Evolutionary conservation across 2,888 invertebrate genomes (phyloP), one percentile per base, ranked within the genome.

Genomic region (Hymenopus coronatus): DNA sequence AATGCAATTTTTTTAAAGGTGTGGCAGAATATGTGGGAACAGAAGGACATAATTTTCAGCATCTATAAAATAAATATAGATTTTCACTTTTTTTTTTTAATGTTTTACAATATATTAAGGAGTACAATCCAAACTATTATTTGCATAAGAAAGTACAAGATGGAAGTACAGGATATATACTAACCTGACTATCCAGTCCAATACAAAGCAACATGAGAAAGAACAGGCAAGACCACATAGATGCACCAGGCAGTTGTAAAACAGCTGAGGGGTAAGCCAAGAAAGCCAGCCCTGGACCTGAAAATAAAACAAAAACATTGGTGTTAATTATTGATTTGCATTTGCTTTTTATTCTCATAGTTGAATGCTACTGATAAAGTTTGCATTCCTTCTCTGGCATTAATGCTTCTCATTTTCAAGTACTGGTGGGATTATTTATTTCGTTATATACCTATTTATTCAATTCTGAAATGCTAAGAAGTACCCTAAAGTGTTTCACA

Each of bases 241-340:
- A 97, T 84, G 98, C 97, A 25, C 98, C 97, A 0, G 98, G 98
- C 1, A 98, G 94, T 92, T 98, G 98, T 81, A 98, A 94, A 0
- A 98, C 98, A 0, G 98, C 98, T 88, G 98, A 98, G 54, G 98
- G 98, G 93, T 98, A 98, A 0, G 98, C 98, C 91, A 98, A 94
- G 93, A 98, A 98, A 20, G 98, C 98, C 90, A 98, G 93, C 20
- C 98, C 98, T 8, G 98, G 98, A 91, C 98, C 98, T 97, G 92
- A 4, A 92, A 91, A 89, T 88, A 85, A 89, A 87, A 70, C 25
- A 70, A 70, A 70, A 20, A 25, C 3, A 70, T 14, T 12, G 46
- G 4, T 15, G 4, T 15, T 54, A 33, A 33, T 54, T 14, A 54
- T 0, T 54, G 1, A 20, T 54, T 54, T 14, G 8, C n/a, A n/a